Percentiles rank a stretch among this genome's conserved stretches.
Evolutionary conservation across 35 echinoderm and acorn worm species (phyloP).

Genomic region (Nesometra sesokonis): DNA sequence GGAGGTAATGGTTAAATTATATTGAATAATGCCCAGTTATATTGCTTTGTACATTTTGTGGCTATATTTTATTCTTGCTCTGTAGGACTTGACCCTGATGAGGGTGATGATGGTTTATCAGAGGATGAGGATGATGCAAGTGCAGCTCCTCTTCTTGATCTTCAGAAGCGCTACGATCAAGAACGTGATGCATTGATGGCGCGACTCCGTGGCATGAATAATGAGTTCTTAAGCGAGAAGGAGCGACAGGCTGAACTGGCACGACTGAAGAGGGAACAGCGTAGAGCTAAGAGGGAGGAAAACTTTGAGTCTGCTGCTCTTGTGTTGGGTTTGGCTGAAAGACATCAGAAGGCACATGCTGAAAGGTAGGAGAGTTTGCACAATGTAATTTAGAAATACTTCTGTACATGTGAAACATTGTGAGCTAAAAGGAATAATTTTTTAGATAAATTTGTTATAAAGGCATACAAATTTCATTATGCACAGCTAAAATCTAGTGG

Average conservation of each 20-base stretch:
- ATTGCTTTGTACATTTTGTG: too few species aligned
- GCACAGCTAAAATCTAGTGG: too few species aligned
- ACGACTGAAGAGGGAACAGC: constrained; percentile 66
- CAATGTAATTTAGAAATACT: too few species aligned
- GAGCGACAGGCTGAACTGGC: constrained; percentile 79
- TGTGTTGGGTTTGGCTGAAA: constrained; percentile 79
- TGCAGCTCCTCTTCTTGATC: constrained; percentile 36
- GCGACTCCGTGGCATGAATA: constrained; percentile 40
- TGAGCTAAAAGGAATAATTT: too few species aligned
- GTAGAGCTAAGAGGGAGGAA: constrained; percentile 81
- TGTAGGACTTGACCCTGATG: constrained; percentile 24
- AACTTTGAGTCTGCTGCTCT: constrained; percentile 74
- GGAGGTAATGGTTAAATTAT: too few species aligned
- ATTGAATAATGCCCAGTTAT: too few species aligned
- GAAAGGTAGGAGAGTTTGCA: constrained; percentile 81
- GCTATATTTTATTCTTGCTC: neutral
- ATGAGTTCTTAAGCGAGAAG: constrained; percentile 72
- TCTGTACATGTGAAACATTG: too few species aligned
- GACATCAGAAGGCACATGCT: constrained; percentile 66
- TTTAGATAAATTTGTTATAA: too few species aligned
- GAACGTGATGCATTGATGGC: constrained; percentile 75
- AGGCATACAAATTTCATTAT: too few species aligned
- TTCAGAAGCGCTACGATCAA: constrained; percentile 71
- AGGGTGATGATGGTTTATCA: constrained; percentile 55
- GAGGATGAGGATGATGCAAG: constrained; percentile 51